phyloP scores from a whole-genome alignment of 2,797 vertebrate species.

The Sphaeramia orbicularis region DNA sequence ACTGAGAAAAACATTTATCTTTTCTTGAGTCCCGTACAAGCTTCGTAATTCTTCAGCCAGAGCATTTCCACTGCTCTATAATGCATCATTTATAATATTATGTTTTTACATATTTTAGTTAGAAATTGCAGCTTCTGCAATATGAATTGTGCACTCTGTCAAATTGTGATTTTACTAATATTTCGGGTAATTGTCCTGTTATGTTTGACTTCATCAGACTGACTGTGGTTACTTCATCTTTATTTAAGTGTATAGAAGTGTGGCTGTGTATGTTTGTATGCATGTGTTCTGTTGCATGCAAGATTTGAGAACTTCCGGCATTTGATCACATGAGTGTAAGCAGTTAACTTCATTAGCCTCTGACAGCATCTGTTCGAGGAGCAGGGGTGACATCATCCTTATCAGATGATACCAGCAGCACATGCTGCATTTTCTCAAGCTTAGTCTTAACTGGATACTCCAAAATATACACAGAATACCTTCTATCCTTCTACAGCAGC shows the following conservation, averaged over 20 bases:
- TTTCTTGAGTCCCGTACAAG: too few relatives aligned
- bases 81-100: too few relatives aligned
- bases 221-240: too few relatives aligned
- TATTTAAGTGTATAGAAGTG: background rate
- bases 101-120: too few relatives aligned
- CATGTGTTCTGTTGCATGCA: slow-evolving; percentile 1
- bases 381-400: slow-evolving; percentile 43
- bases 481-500: background rate
- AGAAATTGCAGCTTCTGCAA: too few relatives aligned
- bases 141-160: too few relatives aligned
- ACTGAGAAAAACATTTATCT: too few relatives aligned
- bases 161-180: too few relatives aligned
- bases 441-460: background rate
- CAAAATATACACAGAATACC: background rate
- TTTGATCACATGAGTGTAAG: slow-evolving; percentile 48
- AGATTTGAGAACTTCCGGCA: slow-evolving; percentile 12
- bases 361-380: slow-evolving; percentile 64
- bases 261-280: background rate
- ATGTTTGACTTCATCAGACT: too few relatives aligned
- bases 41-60: too few relatives aligned
- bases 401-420: slow-evolving; percentile 11
- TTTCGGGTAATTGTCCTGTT: too few relatives aligned
- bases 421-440: slow-evolving; percentile 6
- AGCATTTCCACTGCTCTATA: too few relatives aligned
- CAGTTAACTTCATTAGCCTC: slow-evolving; percentile 68